Base-by-base conservation (phyloP, 1,140 invertebrate species). In the Chironomus striatipennis region DNA sequence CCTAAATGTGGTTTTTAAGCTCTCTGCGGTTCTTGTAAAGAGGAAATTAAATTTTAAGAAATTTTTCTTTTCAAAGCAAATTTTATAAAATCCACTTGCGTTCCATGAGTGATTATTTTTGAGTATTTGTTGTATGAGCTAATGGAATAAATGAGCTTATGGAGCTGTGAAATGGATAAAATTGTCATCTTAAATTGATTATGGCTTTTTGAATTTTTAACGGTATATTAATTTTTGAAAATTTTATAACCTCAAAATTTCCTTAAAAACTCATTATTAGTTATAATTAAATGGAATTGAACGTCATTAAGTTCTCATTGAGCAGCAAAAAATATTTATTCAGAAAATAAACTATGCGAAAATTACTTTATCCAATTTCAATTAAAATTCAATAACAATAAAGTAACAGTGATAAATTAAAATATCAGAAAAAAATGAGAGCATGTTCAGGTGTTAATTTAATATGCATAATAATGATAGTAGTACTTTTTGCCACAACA, bases 21-120 rank as follows among this genome's bases (percentile, higher is more conserved):
- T 57, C n/a, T 12, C 10, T 57, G 12, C 47, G 47, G 47, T 57
- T 57, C n/a, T 1, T 5, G 4, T 12, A 12, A 15, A 57, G 4
- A 57, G 47, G 47, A 57, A 57, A 57, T 57, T 57, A 57, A 57
- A 57, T 57, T 57, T 57, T 15, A 57, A 57, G 47, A 57, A 57
- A 57, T 12, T 15, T 47, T 57, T 15, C 12, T 57, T n/a, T n/a
- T 15, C 12, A 15, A 34, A 34, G 24, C 24, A 5, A 34, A 34
- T 34, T 34, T 34, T 34, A 9, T 47, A 57, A 57, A 57, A 57
- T 57, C 12, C n/a, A 15, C 2, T 47, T 47, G 8, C 43, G 15
- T 47, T 15, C 8, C 43, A 12, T 57, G 12, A n/a, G 12, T 12
- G 12, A 57, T 57, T n/a, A 57, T n/a, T 57, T 47, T 8, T 7